Base-by-base conservation (phyloP, 2,113 vertebrate genomes). In the Petroica traversi region DNA sequence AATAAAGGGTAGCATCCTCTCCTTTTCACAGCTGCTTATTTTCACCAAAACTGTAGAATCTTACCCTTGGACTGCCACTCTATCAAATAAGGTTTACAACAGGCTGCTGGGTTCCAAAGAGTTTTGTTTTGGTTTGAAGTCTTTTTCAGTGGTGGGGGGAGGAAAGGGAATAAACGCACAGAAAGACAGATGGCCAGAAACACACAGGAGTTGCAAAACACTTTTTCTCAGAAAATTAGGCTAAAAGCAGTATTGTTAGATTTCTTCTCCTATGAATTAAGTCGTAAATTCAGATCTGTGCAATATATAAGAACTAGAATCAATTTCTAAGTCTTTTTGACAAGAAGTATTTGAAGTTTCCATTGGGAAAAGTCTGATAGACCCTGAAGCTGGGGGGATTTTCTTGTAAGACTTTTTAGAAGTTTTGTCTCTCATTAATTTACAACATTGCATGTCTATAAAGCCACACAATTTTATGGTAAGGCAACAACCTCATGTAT, bases 171-270 rank as follows among this genome's bases (percentile, higher is more conserved):
- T 5, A 17, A 84, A 69, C 2, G 12, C 48, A 77, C 26, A 86
- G 29, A 76, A 86, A 81, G 69, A 82, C 83, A 93, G 74, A 93
- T 76, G 79, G 79, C 41, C 63, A 92, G 38, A 76, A 90, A 76
- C 41, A 78, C 9, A 36, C 23, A 78, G 46, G 38, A 89, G 66
- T 68, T 28, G 28, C 9, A 89, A 81, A 61, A 75, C 6, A 75
- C 6, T 71, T 88, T 89, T 89, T 63, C 77, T 75, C 40, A 78
- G 73, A 61, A 89, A 94, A 89, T 31, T 17, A 63, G n/a, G 10
- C 28, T 75, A 66, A 78, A 84, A 52, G 12, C 36, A 52, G 14
- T 48, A 72, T 23, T 19, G 4, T 49, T 48, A 95, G n/a, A 75
- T 48, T 75, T 43, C n/a, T 75, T 79, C 88, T 64, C 64, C 40